A percentile compares a stretch with the other conserved stretches of the same genome.
phyloP scores from a whole-genome alignment of 2,113 vertebrate genomes.

The Zosterops borbonicus region DNA sequence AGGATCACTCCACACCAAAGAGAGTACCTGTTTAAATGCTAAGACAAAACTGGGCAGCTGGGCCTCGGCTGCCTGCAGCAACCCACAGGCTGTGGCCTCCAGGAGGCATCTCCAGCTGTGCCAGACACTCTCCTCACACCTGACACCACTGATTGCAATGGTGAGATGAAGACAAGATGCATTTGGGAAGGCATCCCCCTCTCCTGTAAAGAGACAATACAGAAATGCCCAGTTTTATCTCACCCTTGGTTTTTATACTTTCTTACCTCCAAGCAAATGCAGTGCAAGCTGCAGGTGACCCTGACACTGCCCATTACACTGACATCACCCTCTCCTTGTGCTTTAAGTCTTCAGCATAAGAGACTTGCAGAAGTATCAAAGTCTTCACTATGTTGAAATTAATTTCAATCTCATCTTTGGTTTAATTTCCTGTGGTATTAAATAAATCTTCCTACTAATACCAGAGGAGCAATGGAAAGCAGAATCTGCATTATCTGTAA shows the following conservation, averaged over 20 bases:
- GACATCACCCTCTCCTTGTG: not conserved
- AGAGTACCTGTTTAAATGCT: not conserved
- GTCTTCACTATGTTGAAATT: not conserved
- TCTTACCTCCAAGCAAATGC: not conserved
- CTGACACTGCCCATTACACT: not conserved
- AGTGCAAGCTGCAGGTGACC: not conserved
- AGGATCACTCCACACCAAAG: not conserved
- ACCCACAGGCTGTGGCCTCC: not conserved
- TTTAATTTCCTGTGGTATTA: not conserved
- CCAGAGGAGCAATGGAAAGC: not conserved
- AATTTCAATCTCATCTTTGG: not conserved
- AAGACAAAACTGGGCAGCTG: not conserved
- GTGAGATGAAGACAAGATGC: not conserved
- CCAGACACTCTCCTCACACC: not conserved
- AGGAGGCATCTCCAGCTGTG: not conserved
- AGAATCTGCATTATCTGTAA: not conserved
- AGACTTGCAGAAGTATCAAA: not conserved
- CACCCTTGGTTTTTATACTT: not conserved
- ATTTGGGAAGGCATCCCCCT: not conserved
- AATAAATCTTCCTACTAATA: not conserved
- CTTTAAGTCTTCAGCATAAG: not conserved
- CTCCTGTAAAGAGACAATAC: not conserved
- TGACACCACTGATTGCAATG: not conserved
- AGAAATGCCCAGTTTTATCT: not conserved
- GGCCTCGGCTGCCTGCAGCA: not conserved